phyloP scores from a whole-genome alignment of 2,113 vertebrate genomes.

The Zeus faber region DNA sequence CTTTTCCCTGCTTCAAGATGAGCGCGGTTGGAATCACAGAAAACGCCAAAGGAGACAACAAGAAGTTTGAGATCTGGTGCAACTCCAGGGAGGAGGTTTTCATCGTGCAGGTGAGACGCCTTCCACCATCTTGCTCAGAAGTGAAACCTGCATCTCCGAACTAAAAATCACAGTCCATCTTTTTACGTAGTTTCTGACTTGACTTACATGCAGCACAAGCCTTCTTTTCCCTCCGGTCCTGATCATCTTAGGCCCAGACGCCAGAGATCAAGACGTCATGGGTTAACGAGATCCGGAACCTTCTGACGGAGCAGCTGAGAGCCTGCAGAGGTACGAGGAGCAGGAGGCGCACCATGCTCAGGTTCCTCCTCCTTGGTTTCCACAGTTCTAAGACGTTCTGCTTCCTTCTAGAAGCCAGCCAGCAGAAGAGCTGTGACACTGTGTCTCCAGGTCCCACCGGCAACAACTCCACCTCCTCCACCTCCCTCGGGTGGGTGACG shows the following conservation, averaged over 20 bases:
- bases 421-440: conserved; percentile 84
- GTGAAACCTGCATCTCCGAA: background rate
- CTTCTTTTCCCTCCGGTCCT: too few relatives aligned
- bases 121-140: background rate
- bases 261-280: conserved; percentile 89
- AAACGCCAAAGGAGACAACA: conserved; percentile 91
- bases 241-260: conserved; percentile 92
- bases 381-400: too few relatives aligned
- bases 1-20: conserved; percentile 76
- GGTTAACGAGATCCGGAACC: conserved; percentile 95
- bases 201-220: too few relatives aligned
- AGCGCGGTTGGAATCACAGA: conserved; percentile 94
- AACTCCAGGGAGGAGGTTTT: conserved; percentile 97
- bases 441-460: conserved; percentile 62
- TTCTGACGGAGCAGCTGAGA: conserved; percentile 91
- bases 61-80: conserved; percentile 98
- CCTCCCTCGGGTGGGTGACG: conserved; percentile 77
- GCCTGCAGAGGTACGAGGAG: conserved; percentile 84
- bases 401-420: conserved; percentile 85
- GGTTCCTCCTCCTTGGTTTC: too few relatives aligned
- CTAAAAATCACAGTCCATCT: too few relatives aligned
- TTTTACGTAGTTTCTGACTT: too few relatives aligned
- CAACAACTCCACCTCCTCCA: conserved; percentile 56
- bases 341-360: too few relatives aligned
- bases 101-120: conserved; percentile 90